phyloP scores from a whole-genome alignment of 2,113 vertebrate genomes.

The Chamaea fasciata region DNA sequence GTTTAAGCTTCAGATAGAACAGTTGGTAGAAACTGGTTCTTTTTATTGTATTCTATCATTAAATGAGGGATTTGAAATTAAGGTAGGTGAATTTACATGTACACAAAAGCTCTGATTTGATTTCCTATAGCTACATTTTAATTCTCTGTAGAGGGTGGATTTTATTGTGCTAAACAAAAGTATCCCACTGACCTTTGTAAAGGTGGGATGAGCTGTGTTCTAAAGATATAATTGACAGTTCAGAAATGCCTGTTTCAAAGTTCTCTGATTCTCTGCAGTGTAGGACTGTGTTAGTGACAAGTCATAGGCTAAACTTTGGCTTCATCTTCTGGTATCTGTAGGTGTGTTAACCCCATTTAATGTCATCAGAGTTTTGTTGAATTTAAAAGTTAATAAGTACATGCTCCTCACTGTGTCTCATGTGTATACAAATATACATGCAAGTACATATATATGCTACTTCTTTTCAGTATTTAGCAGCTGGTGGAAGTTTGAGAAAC shows the following conservation, averaged over 20 bases:
- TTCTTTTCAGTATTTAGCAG: background rate
- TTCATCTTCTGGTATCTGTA: background rate
- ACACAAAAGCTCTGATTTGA: rapidly evolving
- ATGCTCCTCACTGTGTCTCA: rapidly evolving
- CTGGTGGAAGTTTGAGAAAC: background rate
- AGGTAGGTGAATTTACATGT: background rate
- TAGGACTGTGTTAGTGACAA: background rate
- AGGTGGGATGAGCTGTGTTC: background rate
- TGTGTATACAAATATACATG: too few relatives aligned
- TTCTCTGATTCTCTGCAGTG: background rate
- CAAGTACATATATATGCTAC: too few relatives aligned
- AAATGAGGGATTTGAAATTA: background rate
- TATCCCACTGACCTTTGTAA: background rate
- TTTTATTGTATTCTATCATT: background rate
- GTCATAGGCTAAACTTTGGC: background rate
- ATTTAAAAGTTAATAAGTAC: background rate
- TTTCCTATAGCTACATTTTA: background rate
- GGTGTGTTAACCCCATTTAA: background rate
- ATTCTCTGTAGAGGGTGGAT: background rate
- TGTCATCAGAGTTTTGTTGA: background rate
- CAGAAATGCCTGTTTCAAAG: background rate
- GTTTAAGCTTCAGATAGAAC: background rate
- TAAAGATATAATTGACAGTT: background rate
- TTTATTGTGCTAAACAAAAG: background rate
- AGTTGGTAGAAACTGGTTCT: background rate